Conservation (phyloP, 2,113 vertebrate genomes). For the Aepyceros melampus region DNA sequence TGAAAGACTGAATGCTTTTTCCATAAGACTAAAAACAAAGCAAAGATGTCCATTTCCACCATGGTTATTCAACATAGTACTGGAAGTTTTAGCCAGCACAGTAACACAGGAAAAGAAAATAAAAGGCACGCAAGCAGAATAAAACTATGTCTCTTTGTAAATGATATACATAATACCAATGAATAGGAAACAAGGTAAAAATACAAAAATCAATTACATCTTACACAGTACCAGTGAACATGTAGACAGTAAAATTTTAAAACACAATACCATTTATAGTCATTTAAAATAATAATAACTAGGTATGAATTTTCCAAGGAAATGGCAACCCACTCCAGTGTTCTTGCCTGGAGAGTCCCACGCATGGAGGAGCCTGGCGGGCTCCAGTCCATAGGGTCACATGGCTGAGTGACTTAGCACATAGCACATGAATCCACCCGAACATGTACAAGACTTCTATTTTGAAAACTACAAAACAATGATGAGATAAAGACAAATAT, state of each 20-base stretch:
- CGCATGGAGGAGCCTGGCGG: rapidly evolving
- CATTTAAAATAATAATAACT: neutral
- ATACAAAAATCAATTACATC: neutral
- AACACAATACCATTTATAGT: neutral
- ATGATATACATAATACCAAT: neutral
- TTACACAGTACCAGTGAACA: neutral
- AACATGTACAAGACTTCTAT: neutral
- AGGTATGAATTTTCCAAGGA: neutral
- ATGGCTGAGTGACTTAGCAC: neutral
- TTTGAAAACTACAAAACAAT: neutral
- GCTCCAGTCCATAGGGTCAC: neutral
- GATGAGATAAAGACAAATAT: neutral
- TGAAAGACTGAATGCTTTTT: neutral
- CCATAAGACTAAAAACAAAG: neutral
- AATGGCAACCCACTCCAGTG: neutral
- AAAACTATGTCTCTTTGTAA: neutral
- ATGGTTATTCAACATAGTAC: neutral
- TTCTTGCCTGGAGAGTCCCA: neutral
- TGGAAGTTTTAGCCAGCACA: neutral
- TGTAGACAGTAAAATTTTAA: neutral
- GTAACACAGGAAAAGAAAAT: neutral
- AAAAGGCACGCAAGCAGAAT: neutral
- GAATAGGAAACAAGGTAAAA: neutral
- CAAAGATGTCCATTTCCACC: neutral
- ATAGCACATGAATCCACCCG: neutral